phyloP scores from a whole-genome alignment of 2,113 vertebrate genomes.

The Tetrax tetrax region DNA sequence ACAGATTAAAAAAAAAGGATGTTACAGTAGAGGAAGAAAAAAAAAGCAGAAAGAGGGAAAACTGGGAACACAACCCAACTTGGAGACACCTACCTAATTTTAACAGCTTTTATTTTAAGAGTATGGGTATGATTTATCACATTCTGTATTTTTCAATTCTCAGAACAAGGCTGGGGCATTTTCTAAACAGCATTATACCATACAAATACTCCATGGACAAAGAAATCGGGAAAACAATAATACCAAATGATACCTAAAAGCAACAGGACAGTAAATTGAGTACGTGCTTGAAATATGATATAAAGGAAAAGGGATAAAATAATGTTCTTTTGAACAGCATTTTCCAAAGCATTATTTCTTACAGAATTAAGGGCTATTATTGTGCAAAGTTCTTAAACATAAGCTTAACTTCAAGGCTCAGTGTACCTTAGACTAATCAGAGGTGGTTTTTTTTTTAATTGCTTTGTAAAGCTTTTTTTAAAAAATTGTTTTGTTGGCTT shows the following conservation, averaged over 20 bases:
- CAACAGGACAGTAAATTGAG: neutral
- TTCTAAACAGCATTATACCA: neutral
- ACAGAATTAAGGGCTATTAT: neutral
- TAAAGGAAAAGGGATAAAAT: neutral
- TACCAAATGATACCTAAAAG: neutral
- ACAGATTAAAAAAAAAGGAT: neutral
- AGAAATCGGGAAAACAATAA: neutral
- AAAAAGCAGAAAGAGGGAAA: neutral
- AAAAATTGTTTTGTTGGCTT: neutral
- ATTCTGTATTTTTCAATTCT: neutral
- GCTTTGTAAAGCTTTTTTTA: too few species aligned
- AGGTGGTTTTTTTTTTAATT: too few species aligned
- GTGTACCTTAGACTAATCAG: neutral
- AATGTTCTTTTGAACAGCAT: neutral
- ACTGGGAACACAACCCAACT: neutral
- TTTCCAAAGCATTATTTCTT: neutral
- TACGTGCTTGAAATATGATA: neutral
- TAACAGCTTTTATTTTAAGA: neutral
- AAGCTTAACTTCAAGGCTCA: neutral
- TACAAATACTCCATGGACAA: neutral
- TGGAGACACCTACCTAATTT: neutral
- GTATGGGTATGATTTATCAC: neutral
- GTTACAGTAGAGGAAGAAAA: neutral
- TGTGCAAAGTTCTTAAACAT: neutral
- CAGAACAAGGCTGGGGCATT: neutral